Conservation (phyloP, 2,888 invertebrate genomes). For the Dasysyrphus albostriatus region DNA sequence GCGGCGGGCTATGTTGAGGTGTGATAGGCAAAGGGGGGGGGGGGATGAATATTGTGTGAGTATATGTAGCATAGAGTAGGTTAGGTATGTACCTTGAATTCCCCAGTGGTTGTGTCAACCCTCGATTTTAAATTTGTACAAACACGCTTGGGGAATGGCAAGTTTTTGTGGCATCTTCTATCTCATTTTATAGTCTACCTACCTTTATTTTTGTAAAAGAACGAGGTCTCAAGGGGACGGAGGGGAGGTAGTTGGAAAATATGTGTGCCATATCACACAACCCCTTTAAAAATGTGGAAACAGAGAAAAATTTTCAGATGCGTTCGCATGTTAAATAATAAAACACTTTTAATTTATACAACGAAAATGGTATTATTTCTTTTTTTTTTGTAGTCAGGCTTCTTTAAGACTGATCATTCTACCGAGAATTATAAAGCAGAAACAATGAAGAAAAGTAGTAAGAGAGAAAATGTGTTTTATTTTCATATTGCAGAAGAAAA, state of each 20-base stretch:
- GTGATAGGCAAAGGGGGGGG: not conserved
- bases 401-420: not conserved
- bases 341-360: slow-evolving; percentile 68
- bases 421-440: not conserved
- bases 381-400: slow-evolving; percentile 1
- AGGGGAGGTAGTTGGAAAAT: not conserved
- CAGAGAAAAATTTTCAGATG: slow-evolving; percentile 40
- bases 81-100: slow-evolving; percentile 47
- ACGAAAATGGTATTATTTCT: slow-evolving; percentile 34
- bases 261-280: slow-evolving; percentile 22
- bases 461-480: slow-evolving; percentile 27
- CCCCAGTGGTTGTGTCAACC: slow-evolving; percentile 51
- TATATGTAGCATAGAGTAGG: not conserved
- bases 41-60: slow-evolving; percentile 39
- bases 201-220: not conserved
- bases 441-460: not conserved
- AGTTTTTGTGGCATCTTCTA: slow-evolving; percentile 49
- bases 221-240: not conserved
- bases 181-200: slow-evolving; percentile 28
- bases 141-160: slow-evolving; percentile 30
- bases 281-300: slow-evolving; percentile 1
- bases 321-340: slow-evolving; percentile 65
- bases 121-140: slow-evolving; percentile 59
- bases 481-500: slow-evolving; percentile 11
- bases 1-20: slow-evolving; percentile 2